Base-by-base conservation (phyloP, 2,888 invertebrate species). In the Galerucella pusilla region DNA sequence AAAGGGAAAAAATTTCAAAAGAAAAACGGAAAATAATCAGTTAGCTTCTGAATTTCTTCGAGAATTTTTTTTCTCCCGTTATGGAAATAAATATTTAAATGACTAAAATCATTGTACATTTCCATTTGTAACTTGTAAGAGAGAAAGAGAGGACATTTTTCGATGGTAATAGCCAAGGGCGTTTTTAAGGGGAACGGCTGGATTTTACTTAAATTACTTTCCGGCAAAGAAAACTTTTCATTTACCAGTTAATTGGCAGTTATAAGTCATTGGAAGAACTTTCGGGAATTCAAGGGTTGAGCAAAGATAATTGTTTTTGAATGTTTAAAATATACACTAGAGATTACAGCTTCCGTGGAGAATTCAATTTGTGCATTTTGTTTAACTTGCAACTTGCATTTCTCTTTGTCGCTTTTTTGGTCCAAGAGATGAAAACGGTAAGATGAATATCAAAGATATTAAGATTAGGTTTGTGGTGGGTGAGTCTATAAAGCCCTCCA, bases 201-300 rank as follows among this genome's bases (percentile, higher is more conserved):
- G 70, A 78, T 74, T 78, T 75, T 71, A 75, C 75, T 73, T 59
- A 46, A 75, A 77, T 71, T 73, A 75, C 66, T 67, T 68, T 35
- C 63, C 35, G 63, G 71, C 71, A 52, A 65, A 60, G 71, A 76
- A 79, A 80, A 80, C 75, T 80, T 80, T 80, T 80, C 75, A 80
- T 78, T 79, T 77, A 67, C 74, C 71, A 67, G 73, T 75, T 80
- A 80, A 80, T 79, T 79, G 78, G 72, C 71, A 71, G 74, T 74
- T 76, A 79, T 77, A 80, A 79, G 77, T 76, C 77, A 79, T 76
- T 76, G 73, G 66, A 59, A 52, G 42, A 77, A 75, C 64, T 76
- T 76, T 28, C 20, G 64, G 75, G 60, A 64, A 57, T 63, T 63
- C 28, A 73, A 71, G 74, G 61, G 67, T 74, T 52, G 74, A 42